Evolutionary conservation across 2,113 vertebrate species (phyloP), one percentile per base, ranked within the genome.

Genomic region (Saccopteryx bilineata): DNA sequence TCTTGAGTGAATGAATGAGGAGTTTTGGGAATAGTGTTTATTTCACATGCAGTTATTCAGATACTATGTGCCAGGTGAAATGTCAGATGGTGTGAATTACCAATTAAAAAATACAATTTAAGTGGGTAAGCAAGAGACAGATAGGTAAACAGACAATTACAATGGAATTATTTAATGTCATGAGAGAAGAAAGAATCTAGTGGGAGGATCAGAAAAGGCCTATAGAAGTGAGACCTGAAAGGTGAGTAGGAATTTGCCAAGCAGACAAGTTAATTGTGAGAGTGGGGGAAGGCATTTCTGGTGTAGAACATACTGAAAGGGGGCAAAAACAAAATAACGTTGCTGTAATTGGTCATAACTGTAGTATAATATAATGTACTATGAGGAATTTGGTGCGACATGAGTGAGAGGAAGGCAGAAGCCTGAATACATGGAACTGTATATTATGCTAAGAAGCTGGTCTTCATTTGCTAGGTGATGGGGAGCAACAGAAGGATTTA

Each of bases 1-100:
- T 91, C 80, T 82, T 92, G 75, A 83, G 50, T 74, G 63, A 86
- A 33, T 56, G 84, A 92, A 92, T 82, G 56, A 87, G 3, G 39
- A 39, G 85, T 88, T 87, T 93, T 72, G 31, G 63, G 21, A 84
- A 63, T 9, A 61, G 21, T 81, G 85, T 94, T 94, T 86, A 91
- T 65, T 91, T 19, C 26, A 71, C 50, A 54, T 63, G 50, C 46
- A 85, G 75, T 72, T 91, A 78, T 90, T 90, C 52, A 83, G 56
- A 60, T 74, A 58, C 23, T n/a, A 1, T 56, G 46, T 93, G 71
- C 10, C 12, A 95, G 68, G 56, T 2, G 66, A 54, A 95, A 85
- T 96, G 21, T 89, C 48, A 90, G 58, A 23, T 89, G 80, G 28
- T 91, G 9, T 92, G 76, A 93, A 90, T 89, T 71, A 85, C n/a